These are phyloP conservation scores for Danio jaintianensis DNA, from an alignment of 2,797 vertebrate genomes.

Conservation along the genomic window DNA sequence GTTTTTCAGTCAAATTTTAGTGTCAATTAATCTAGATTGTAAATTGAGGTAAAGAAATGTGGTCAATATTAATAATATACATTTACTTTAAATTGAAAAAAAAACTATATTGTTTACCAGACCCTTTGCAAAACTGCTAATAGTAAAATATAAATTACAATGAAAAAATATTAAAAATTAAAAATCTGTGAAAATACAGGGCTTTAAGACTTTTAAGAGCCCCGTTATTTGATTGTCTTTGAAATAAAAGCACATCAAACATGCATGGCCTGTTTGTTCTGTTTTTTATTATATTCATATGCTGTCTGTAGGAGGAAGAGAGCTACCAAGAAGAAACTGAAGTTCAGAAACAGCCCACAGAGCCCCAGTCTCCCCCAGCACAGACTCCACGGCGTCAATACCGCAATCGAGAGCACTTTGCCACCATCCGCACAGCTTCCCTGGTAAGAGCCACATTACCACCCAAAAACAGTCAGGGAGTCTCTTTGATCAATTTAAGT, in stretches of 20 bases:
- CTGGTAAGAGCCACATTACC: conserved; percentile 80
- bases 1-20: too few relatives aligned
- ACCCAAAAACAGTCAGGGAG: background rate
- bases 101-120: too few relatives aligned
- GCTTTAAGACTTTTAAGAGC: background rate
- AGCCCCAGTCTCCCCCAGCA: conserved; percentile 88
- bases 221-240: background rate
- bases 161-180: too few relatives aligned
- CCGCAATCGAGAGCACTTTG: conserved; percentile 98
- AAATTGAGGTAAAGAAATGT: too few relatives aligned
- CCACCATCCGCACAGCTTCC: conserved; percentile 97
- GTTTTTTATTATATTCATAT: background rate
- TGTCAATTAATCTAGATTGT: too few relatives aligned
- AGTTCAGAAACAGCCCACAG: conserved; percentile 82
- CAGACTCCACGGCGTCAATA: conserved; percentile 91
- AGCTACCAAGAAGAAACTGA: conserved; percentile 87
- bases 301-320: conserved; percentile 85
- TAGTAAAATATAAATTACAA: background rate
- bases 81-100: too few relatives aligned
- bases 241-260: background rate
- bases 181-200: conserved; percentile 5
- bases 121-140: background rate
- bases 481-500: background rate
- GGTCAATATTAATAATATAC: too few relatives aligned
- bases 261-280: background rate